Evolutionary conservation across 1,140 invertebrate genomes (phyloP), one percentile per base, ranked within the genome.

Genomic region (Drosophila persimilis): DNA sequence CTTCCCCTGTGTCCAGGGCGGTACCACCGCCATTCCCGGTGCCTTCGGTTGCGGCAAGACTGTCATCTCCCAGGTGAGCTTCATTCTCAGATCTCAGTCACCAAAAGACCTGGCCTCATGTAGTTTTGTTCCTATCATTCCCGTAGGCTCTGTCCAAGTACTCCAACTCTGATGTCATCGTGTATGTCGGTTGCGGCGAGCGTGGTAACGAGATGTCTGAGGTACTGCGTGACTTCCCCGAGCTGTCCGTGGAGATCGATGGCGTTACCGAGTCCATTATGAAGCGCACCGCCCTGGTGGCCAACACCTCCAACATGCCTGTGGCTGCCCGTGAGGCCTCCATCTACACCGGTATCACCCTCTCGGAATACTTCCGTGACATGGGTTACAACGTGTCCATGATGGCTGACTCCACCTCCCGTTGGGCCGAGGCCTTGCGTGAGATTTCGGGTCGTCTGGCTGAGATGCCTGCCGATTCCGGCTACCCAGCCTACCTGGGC

Each of bases 331-430:
- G 99, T 93, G 99, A 99, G 93, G 99, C 99, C 83, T 99, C 98
- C 80, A 99, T 99, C 92, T 99, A 99, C 92, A 99, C 99, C 20
- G 90, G 90, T 31, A 99, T 99, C 91, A 99, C 98, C 0, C 92
- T 99, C 2, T 99, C 98, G 24, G 99, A 99, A 92, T 99, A 99
- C 92, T 99, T 99, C 94, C 94, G 96, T 92, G 98, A 99, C 92
- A 99, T 99, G 99, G 99, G 99, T 92, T 99, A 99, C 94, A 99
- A 99, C 91, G 99, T 99, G 26, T 98, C 99, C 59, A 99, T 99
- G 99, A 99, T 99, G 99, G 99, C 99, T 84, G 99, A 99, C 93
- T 99, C 99, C n/a, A 99, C 99, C 11, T 99, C 99, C 20, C 97
- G 99, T 94, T 99, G 99, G 99, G 99, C 99, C 55, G 99, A 99